Evolutionary conservation across 2,888 invertebrate species (phyloP).

Genomic region (Drosophila vallismaia): DNA sequence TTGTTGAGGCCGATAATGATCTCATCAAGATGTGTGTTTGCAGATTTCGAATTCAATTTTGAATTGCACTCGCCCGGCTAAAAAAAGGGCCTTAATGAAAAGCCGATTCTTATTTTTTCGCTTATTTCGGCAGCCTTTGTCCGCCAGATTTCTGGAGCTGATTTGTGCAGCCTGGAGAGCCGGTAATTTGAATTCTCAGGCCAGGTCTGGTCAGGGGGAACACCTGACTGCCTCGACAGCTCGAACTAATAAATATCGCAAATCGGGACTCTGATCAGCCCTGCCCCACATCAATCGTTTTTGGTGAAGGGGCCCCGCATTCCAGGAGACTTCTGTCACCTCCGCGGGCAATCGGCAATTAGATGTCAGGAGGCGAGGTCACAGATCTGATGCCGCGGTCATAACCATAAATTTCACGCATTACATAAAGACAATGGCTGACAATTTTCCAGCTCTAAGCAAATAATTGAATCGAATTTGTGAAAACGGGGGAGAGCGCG

Average conservation of each 20-base stretch:
- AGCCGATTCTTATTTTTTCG: constrained; percentile 43
- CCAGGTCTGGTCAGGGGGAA: background rate
- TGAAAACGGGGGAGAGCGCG: constrained; percentile 34
- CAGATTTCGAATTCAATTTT: constrained; percentile 76
- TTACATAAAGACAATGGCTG: constrained; percentile 63
- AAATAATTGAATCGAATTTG: constrained; percentile 73
- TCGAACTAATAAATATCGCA: constrained; percentile 28
- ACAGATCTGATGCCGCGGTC: constrained; percentile 41
- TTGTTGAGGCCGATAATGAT: constrained; percentile 82
- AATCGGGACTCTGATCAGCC: constrained; percentile 31
- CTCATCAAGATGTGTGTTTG: constrained; percentile 78
- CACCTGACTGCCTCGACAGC: constrained; percentile 28
- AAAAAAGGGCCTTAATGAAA: constrained; percentile 45
- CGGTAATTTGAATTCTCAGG: constrained; percentile 17
- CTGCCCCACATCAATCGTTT: constrained; percentile 37
- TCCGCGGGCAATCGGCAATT: constrained; percentile 54
- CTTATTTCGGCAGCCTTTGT: constrained; percentile 48
- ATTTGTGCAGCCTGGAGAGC: constrained; percentile 24
- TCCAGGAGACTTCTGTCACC: constrained; percentile 59
- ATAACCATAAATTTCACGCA: constrained; percentile 78
- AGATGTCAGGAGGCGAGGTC: constrained; percentile 71
- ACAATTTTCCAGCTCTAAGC: constrained; percentile 55
- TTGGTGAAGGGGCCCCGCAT: constrained; percentile 62
- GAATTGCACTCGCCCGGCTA: constrained; percentile 53
- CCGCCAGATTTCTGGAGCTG: constrained; percentile 47